These are phyloP conservation scores for Drosophila emarginata DNA, from an alignment of 2,888 invertebrate species.

Conservation along the genomic window DNA sequence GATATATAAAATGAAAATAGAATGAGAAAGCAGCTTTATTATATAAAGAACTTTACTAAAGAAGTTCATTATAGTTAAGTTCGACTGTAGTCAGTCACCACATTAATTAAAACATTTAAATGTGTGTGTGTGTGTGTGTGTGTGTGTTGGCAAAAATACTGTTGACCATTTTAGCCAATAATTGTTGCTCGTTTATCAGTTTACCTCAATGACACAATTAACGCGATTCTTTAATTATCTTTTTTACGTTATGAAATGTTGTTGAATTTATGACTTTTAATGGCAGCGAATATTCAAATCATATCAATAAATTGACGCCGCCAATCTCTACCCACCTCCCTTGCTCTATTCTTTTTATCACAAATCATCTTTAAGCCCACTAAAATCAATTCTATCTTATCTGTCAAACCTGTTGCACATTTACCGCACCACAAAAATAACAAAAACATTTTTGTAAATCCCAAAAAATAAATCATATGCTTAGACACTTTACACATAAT, in stretches of 20 bases:
- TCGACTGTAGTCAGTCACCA: too few species aligned
- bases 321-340: background rate
- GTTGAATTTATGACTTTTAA: background rate
- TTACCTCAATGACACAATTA: background rate
- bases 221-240: background rate
- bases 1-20: too few species aligned
- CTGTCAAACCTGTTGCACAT: conserved; percentile 58
- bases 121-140: background rate
- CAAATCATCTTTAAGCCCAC: conserved; percentile 8
- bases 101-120: too few species aligned
- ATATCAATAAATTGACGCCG: background rate
- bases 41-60: too few species aligned
- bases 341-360: background rate
- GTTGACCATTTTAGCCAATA: background rate
- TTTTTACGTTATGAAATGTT: background rate
- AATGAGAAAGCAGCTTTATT: too few species aligned
- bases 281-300: background rate
- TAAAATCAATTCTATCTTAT: conserved; percentile 27
- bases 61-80: too few species aligned
- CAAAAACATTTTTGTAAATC: conserved; percentile 25
- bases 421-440: background rate
- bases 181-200: background rate
- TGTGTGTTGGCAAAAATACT: background rate
- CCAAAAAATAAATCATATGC: conserved; percentile 72
- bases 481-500: conserved; percentile 76